phyloP scores from a whole-genome alignment of 2,113 vertebrate genomes.

The Mobula hypostoma region DNA sequence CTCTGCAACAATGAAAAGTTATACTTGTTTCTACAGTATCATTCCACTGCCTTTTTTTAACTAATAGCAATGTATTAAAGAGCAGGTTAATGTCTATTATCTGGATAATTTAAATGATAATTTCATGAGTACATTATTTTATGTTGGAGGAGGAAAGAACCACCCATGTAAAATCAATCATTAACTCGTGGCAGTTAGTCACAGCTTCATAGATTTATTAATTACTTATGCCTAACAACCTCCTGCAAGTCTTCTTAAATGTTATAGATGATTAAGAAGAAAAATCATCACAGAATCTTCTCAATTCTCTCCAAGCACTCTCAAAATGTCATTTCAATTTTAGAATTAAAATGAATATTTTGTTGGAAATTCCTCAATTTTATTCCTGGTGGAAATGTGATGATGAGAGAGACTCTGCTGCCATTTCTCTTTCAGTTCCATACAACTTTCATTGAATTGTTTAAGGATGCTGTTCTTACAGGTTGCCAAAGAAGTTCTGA shows the following conservation, averaged over 20 bases:
- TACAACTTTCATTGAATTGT: neutral
- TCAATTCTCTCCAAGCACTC: neutral
- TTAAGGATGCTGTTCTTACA: neutral
- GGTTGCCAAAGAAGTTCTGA: neutral
- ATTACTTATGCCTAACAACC: neutral
- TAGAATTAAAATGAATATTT: neutral
- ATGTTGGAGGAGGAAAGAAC: neutral
- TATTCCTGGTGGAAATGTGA: neutral
- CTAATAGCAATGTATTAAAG: no score
- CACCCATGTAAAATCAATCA: neutral
- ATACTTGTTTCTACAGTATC: no score
- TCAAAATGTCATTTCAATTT: neutral
- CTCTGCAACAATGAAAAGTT: neutral
- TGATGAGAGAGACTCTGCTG: neutral
- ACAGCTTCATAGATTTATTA: neutral
- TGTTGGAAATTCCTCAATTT: neutral
- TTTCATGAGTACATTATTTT: neutral
- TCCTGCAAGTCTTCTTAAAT: neutral
- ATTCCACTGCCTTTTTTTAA: no score
- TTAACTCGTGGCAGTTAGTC: neutral
- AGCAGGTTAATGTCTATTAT: no score
- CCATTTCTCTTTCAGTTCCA: neutral
- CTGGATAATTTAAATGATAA: no score
- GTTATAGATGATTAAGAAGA: neutral
- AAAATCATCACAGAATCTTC: neutral